Evolutionary conservation across 2,113 vertebrate genomes (phyloP), one percentile per base, ranked within the genome.

Genomic region (Butorides virescens): DNA sequence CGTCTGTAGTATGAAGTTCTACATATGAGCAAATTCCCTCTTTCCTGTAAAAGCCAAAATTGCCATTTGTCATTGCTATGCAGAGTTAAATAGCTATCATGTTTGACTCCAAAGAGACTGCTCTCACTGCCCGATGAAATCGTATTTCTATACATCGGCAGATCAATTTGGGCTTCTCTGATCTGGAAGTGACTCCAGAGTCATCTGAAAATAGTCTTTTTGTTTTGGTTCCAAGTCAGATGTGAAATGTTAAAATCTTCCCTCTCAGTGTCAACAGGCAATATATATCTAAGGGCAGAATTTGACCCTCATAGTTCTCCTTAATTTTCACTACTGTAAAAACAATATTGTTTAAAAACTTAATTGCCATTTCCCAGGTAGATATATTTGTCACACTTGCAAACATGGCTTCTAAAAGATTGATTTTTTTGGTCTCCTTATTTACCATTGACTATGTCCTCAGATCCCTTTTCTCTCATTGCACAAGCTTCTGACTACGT

Each of bases 161-260:
- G 58, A 79, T 94, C 71, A 74, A 14, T 80, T 74, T 53, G 66
- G 66, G 91, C 79, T 94, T 50, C 25, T 78, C 84, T 75, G 75
- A 73, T 95, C 73, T 49, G 17, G 85, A 94, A 95, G 76, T 81
- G 61, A 74, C 83, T 92, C 73, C 66, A 81, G 76, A 92, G 46
- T 81, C 71, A 72, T 78, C 62, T 77, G 61, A 75, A 94, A 95
- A 92, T 42, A 92, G 49, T 65, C 44, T 59, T 96, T 92, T 85
- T 91, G 72, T 56, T 95, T 86, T 36, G 27, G 44, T 88, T 90
- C 76, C 90, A 93, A 95, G 68, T 84, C 83, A 74, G 63, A 90
- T 10, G 47, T 63, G 39, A 68, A 85, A 72, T 20, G 25, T 49
- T 88, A 86, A 88, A 86, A 77, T 78, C 72, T 74, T 92, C 56